Base-by-base conservation (phyloP, 2,113 vertebrate species). In the Drymodes brunneopygia region DNA sequence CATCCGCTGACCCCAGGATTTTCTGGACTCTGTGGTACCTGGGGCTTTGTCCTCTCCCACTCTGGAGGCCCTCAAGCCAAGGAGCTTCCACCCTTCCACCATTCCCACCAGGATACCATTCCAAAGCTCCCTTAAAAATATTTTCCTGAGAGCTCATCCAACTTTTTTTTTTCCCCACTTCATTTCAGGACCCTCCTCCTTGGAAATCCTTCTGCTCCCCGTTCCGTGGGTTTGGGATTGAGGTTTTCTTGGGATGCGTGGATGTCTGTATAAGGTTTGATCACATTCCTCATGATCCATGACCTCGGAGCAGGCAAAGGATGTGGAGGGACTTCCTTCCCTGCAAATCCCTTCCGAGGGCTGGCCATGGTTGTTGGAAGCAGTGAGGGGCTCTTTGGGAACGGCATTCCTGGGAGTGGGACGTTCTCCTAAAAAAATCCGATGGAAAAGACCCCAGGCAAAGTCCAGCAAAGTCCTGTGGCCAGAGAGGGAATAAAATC, bases 1-100 rank as follows among this genome's bases (percentile, higher is more conserved):
- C 72, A 38, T 72, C 86, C 36, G 16, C 88, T 88, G 79, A 80
- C 45, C 62, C 45, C 25, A 11, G 94, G 66, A 91, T 94, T 95
- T 94, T 96, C 91, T 42, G 0, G 71, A 29, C 23, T 42, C 42
- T 15, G 11, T 0, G 5, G 5, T 44, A 72, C 51, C 89, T 1
- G 7, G 56, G 38, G 81, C 5, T 95, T 94, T 81, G 11, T 57
- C 72, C 65, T 27, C 50, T 57, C 66, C 85, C 23, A 4, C 36
- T 92, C 50, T 23, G 70, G 71, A 74, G 92, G 38, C 10, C 18
- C 31, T 92, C 36, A n/a, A 88, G 79, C 50, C 82, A 79, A 66
- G 85, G 44, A 36, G 82, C 36, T 82, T 79, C 86, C 78, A 81
- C 61, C 21, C 40, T 71, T 80, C 48, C 88, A 70, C 56, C 12